Conservation (phyloP, 1,140 invertebrate genomes). For the Drosophila tropicalis region DNA sequence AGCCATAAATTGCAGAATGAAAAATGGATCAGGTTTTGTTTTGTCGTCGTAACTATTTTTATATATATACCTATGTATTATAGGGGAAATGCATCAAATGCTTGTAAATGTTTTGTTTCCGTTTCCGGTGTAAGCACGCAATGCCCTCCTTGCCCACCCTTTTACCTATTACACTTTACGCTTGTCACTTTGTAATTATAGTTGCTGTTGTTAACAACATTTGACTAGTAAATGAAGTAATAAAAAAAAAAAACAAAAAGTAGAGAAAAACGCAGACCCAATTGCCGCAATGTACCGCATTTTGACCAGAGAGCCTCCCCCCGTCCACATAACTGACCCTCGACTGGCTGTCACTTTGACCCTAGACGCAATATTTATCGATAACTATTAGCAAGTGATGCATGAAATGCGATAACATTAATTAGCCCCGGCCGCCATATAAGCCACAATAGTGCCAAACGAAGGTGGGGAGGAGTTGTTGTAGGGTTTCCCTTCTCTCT, state of each 20-base stretch:
- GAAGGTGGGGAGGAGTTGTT: neutral
- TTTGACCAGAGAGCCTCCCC: neutral
- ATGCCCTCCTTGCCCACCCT: neutral
- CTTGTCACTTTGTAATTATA: conserved; percentile 26
- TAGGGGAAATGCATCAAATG: neutral
- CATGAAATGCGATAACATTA: conserved; percentile 81
- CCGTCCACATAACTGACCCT: neutral
- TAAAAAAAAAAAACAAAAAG: neutral
- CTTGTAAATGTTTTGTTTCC: neutral
- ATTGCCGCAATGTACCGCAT: conserved; percentile 22
- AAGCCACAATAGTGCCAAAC: conserved; percentile 35
- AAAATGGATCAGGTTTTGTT: conserved; percentile 7
- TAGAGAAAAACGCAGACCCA: conserved; percentile 12
- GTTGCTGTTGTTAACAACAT: conserved; percentile 27
- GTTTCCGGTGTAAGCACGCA: conserved; percentile 27
- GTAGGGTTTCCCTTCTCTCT: no score
- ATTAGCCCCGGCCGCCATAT: conserved; percentile 56
- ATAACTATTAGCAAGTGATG: conserved; percentile 79
- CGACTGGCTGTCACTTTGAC: conserved; percentile 37
- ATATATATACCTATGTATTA: no score
- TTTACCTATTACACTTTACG: neutral
- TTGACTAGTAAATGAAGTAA: conserved; percentile 62
- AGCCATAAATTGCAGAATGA: conserved; percentile 37
- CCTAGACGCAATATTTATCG: conserved; percentile 70
- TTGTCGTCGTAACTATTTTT: neutral